Evolutionary conservation across 2,113 vertebrate genomes (phyloP), one percentile per base, ranked within the genome.

Genomic region (Heloderma charlesbogerti): DNA sequence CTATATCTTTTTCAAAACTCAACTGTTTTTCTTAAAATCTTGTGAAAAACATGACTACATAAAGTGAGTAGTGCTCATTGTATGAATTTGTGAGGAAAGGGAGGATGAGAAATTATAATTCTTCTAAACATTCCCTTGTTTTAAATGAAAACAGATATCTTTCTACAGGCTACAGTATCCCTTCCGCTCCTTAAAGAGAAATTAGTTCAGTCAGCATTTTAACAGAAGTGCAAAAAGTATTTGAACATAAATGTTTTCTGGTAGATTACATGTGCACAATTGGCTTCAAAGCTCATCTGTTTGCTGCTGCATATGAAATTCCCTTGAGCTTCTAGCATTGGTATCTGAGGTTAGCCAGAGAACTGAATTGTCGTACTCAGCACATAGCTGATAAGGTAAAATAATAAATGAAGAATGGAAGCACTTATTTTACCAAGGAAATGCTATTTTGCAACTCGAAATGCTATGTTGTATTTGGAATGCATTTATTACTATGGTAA

Each of bases 161-260:
- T 63, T 54, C 67, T 43, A 80, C 79, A 94, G 51, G 0, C 4
- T 2, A 60, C 43, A 22, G 27, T 87, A 94, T 45, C 90, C 91
- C 72, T 77, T 60, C 80, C 63, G 20, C 37, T 89, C 74, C 69
- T 89, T 91, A 92, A 92, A 88, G 66, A 90, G 92, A 88, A 93
- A 16, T 4, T 45, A 84, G 88, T 91, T 92, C 83, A 92, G 87
- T 51, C 84, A 92, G 81, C 40, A 75, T 22, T 92, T 92, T 95
- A 94, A 45, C 83, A 83, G 48, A 90, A 92, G 94, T 54, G 51
- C 40, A 80, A 89, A 74, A 51, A 69, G 69, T 89, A 75, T 92
- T 74, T 89, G 81, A 85, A 40, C 93, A 92, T 92, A 92, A 94
- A 93, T 93, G 72, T 66, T 95, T 89, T 96, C 89, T 92, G 91